Evolutionary conservation across 2,888 invertebrate genomes (phyloP).

Genomic region (Eretmocerus hayati): DNA sequence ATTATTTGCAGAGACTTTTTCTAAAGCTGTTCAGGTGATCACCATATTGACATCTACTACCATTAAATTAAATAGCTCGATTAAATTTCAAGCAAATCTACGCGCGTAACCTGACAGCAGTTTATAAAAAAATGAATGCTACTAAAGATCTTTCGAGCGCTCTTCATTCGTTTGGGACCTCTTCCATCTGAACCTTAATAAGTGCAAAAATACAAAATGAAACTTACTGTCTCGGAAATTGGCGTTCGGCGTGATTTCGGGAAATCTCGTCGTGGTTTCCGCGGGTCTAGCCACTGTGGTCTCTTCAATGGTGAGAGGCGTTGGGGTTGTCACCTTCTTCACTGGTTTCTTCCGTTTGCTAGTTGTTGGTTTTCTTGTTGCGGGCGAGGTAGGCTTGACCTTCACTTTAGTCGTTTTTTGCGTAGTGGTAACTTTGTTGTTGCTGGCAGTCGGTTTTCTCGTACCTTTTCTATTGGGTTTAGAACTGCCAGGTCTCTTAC

Average conservation of each 20-base stretch:
- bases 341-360: slow-evolving; percentile 44
- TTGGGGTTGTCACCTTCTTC: slow-evolving; percentile 40
- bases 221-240: slow-evolving; percentile 37
- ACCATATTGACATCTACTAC: no score
- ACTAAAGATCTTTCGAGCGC: no score
- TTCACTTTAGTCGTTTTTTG: slow-evolving; percentile 27
- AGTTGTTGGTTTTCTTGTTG: slow-evolving; percentile 30
- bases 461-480: slow-evolving; percentile 23
- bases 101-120: no score
- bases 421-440: slow-evolving; percentile 33
- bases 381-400: slow-evolving; percentile 26
- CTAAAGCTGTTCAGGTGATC: no score
- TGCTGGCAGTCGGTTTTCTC: slow-evolving; percentile 30
- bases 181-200: no score
- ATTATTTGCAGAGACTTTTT: no score
- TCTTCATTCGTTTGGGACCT: no score
- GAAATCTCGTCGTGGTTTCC: slow-evolving; percentile 6
- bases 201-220: not conserved
- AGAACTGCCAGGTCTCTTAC: slow-evolving; percentile 29
- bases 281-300: slow-evolving; percentile 17
- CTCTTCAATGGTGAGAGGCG: slow-evolving; percentile 34
- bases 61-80: no score
- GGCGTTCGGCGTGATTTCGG: slow-evolving; percentile 21
- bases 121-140: no score
- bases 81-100: no score